Base-by-base conservation (phyloP, 1,140 invertebrate genomes). In the Aplysia californica region DNA sequence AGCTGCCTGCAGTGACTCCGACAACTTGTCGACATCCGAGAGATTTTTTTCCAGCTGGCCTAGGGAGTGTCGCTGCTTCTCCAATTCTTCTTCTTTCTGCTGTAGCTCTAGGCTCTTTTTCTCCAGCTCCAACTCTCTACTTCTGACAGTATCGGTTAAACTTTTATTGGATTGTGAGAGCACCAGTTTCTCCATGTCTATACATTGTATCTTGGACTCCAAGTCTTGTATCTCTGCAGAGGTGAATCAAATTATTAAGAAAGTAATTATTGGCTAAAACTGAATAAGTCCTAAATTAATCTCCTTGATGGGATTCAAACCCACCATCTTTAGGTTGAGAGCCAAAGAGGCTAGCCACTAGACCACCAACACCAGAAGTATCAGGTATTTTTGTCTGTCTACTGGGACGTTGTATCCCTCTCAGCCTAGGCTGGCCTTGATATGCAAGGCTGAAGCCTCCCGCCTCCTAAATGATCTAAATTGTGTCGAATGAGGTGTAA, bases 141-240 rank as follows among this genome's bases (percentile, higher is more conserved):
- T 5, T 21, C 58, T 56, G 5, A 78, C 61, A 21, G 56, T 75
- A 3, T 70, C 44, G 33, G 65, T 64, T 4, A 80, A 35, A n/a
- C 39, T 68, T 33, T 75, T 75, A 65, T 75, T 75, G 38, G 77
- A 77, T 67, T 80, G 73, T 0, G 67, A 38, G 29, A 77, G 44
- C 15, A 80, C 74, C 41, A 69, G 29, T 41, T 80, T 75, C 65
- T 80, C 79, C 79, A 80, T 80, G 29, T 80, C 76, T 33, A 76
- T 20, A 21, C 74, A 76, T 36, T 77, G 67, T n/a, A 80, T 39
- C 26, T 69, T 56, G 5, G 76, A 78, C 59, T 78, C 41, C 5
- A 80, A 0, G 0, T 31, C 59, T 21, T 67, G 75, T 15, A 33
- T n/a, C 2, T 75, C 77, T 79, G 77, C 38, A 64, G 33, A 66